Evolutionary conservation across 2,797 vertebrate genomes (phyloP), one percentile per base, ranked within the genome.

Genomic region (Gastrophryne carolinensis): DNA sequence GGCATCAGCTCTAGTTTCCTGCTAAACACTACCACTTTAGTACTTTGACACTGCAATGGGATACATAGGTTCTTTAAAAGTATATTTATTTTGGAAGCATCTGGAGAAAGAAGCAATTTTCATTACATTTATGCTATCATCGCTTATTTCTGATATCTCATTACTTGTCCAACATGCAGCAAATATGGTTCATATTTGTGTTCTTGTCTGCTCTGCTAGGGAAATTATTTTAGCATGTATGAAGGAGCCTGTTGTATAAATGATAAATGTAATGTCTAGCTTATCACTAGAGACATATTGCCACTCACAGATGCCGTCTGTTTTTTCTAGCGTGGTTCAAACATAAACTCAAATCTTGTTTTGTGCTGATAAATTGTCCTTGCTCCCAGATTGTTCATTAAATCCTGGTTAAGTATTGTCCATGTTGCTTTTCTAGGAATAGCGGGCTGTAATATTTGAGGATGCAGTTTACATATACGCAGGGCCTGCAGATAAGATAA

Each of bases 221-320:
- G 39, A 64, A 77, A 71, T 47, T 32, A 19, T 49, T 49, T 70
- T 58, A 70, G 67, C 58, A 64, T 77, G 58, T 64, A 63, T 27
- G 34, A 26, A 15, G 58, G 47, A 57, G 27, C 29, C 30, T 21
- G 17, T 57, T 71, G 63, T 77, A 71, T 71, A 60, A 77, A 50
- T 83, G 73, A 87, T 88, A 84, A 80, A 79, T 11, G 49, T 68
- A 81, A 80, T 81, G 83, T n/a, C 47, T 29, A 74, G 70, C 82
- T 89, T 90, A 89, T 89, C 87, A 84, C 84, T 85, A 84, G 85
- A 86, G 87, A 73, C 81, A 86, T 82, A 85, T 81, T 87, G 86
- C 86, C 78, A 60, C 86, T 84, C 81, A 81, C 1, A 78, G 79
- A 84, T 67, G 68, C 80, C 82, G 73, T 75, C 81, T 7, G 79